Conservation (phyloP, 1,140 invertebrate species). For the Mylabris phalerata region DNA sequence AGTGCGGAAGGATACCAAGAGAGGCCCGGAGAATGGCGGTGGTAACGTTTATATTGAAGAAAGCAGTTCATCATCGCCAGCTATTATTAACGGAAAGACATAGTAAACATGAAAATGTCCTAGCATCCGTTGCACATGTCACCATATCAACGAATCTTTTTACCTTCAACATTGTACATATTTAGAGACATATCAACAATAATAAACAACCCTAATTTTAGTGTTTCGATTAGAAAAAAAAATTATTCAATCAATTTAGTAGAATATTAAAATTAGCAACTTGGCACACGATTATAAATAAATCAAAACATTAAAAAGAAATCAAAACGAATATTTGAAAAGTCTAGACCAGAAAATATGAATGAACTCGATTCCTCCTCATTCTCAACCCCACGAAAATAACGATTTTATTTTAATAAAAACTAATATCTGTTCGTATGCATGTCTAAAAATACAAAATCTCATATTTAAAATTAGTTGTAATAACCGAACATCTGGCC, state of each 20-base stretch:
- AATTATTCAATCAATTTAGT: conserved; percentile 24
- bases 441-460: conserved; percentile 11
- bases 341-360: conserved; percentile 16
- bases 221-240: conserved; percentile 1
- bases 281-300: conserved; percentile 20
- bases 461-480: conserved; percentile 16
- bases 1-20: conserved; percentile 38
- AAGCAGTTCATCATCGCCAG: conserved; percentile 1
- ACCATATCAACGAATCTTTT: no score
- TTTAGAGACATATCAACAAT: no score
- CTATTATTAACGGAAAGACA: conserved; percentile 2
- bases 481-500: conserved; percentile 3
- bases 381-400: no score
- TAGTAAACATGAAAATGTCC: conserved; percentile 4
- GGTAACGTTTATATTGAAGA: conserved; percentile 47
- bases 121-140: conserved; percentile 4
- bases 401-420: no score
- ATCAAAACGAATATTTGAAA: conserved; percentile 5
- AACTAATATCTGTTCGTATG: background rate
- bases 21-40: conserved; percentile 37
- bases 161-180: no score
- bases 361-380: conserved; percentile 15
- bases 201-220: background rate
- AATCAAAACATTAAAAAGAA: no score
- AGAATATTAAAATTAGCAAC: conserved; percentile 13